Evolutionary conservation across 2,113 vertebrate species (phyloP), one percentile per base, ranked within the genome.

Genomic region (Vimba vimba): DNA sequence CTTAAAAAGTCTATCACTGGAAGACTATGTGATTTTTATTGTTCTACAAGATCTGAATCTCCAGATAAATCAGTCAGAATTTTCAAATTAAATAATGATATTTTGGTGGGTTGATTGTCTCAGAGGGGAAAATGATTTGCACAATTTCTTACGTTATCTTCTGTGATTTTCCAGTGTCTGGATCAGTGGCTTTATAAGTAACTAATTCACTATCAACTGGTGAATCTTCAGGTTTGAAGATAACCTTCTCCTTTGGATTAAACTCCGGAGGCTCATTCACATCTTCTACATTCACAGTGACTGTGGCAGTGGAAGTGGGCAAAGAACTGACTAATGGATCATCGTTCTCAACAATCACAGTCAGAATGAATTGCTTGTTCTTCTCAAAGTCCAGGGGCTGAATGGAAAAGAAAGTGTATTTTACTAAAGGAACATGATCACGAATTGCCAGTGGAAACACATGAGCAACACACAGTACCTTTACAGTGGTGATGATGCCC

Each of bases 371-470:
- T 21, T 19, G 86, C 0, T 4, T 86, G 64, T 9, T 90, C n/a
- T 1, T 62, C 91, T 99, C 97, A 33, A 94, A 99, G 91, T 99
- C 97, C 83, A 99, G 93, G 39, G 94, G 93, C 97, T 99, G 81
- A 27, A 74, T 1, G 25, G 21, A 68, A 2, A 15, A 15, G 17
- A 27, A 74, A 47, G 23, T 0, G 0, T 27, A 0, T 25, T 75
- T 75, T 47, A 96, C 83, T 93, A 21, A 0, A 0, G 96, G 95
- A 13, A 89, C 59, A 12, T 96, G 94, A 87, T 99, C 97, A 80
- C 15, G 1, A 45, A 11, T 19, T 64, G 39, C 2, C 36, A 30
- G 1, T 13, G 25, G 39, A 80, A 47, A 43, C 0, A 60, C 27
- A 64, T 21, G 33, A 79, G 21, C 23, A 45, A 19, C 36, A 30